These are phyloP conservation scores for Simalia tracyae DNA, from an alignment of 2,797 vertebrate species.

Conservation along the genomic window DNA sequence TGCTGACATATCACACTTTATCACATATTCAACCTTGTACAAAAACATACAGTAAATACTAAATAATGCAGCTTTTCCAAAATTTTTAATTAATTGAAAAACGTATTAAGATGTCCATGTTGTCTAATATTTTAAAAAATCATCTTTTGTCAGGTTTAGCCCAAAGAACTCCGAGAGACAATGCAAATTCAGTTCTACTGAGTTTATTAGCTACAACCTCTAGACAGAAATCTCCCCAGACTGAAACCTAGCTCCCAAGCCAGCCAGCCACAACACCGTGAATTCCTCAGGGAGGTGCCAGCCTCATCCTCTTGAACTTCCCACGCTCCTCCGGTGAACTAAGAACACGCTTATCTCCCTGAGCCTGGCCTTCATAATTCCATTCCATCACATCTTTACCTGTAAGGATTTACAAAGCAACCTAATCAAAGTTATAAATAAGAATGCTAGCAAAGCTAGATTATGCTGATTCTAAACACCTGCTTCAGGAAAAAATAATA, in stretches of 20 bases:
- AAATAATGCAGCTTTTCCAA: not conserved
- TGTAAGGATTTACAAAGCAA: not conserved
- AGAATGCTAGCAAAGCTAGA: not conserved
- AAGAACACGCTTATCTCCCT: too few relatives aligned
- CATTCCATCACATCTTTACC: too few relatives aligned
- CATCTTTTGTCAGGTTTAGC: not conserved
- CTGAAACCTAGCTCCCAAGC: too few relatives aligned
- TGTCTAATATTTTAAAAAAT: not conserved
- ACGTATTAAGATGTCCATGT: not conserved
- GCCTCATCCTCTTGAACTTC: too few relatives aligned
- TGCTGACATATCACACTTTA: constrained; percentile 98
- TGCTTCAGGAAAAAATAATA: not conserved
- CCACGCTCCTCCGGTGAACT: too few relatives aligned
- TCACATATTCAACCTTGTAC: constrained; percentile 94
- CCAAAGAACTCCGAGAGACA: too few relatives aligned
- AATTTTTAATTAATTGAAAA: not conserved
- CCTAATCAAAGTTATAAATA: not conserved
- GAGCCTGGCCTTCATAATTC: too few relatives aligned
- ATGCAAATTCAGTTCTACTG: too few relatives aligned
- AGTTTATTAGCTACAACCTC: too few relatives aligned
- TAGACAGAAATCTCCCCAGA: too few relatives aligned
- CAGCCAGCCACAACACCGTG: too few relatives aligned
- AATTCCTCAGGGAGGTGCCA: too few relatives aligned
- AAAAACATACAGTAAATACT: constrained; percentile 5
- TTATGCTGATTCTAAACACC: not conserved